These are phyloP conservation scores for Tetrao urogallus DNA, from an alignment of 2,113 vertebrate species.

Conservation along the genomic window DNA sequence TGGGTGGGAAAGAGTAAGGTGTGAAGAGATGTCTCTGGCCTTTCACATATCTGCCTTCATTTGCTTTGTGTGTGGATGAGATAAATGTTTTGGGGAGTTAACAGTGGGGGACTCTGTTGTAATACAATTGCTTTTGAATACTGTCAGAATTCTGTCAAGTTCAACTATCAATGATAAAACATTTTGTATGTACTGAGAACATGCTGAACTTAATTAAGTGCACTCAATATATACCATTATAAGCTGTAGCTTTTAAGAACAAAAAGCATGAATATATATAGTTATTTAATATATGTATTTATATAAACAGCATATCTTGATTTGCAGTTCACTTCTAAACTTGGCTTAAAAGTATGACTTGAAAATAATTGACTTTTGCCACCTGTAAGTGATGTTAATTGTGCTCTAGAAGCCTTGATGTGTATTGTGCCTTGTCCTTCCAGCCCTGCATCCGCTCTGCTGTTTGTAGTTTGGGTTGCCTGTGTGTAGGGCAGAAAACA, in stretches of 20 bases:
- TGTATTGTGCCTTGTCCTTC: background rate
- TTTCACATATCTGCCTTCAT: background rate
- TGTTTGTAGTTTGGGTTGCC: background rate
- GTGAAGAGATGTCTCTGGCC: background rate
- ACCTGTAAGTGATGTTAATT: background rate
- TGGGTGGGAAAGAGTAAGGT: background rate
- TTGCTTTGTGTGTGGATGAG: background rate
- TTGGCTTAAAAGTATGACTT: background rate
- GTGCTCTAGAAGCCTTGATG: background rate
- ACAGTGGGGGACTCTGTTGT: background rate
- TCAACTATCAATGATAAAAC: background rate
- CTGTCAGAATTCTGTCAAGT: background rate
- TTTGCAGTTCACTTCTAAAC: background rate
- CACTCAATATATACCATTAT: background rate
- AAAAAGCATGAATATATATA: background rate
- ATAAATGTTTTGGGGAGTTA: background rate
- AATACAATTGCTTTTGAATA: background rate
- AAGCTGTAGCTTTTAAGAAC: background rate
- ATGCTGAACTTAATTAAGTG: background rate
- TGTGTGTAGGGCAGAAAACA: background rate
- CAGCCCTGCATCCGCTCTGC: background rate
- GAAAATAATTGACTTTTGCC: background rate
- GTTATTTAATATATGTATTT: background rate
- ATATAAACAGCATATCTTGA: background rate
- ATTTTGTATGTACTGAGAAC: background rate